Conservation (phyloP, 2,797 vertebrate species). For the Peromyscus eremicus region DNA sequence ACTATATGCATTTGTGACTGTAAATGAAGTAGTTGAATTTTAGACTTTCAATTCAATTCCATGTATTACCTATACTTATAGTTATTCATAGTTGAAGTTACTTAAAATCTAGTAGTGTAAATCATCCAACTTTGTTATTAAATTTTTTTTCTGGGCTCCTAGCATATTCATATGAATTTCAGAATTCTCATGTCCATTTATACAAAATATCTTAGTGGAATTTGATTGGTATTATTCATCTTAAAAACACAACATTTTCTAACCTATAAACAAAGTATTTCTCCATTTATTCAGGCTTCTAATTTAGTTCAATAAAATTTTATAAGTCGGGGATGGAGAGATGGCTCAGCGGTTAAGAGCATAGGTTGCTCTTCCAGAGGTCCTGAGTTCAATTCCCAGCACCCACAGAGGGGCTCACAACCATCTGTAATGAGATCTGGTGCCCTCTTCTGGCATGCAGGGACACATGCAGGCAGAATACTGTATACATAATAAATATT, state of each 20-base stretch:
- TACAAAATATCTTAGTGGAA: neutral
- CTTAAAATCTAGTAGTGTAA: neutral
- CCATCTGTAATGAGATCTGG: no score
- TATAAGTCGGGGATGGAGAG: no score
- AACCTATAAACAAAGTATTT: neutral
- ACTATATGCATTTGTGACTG: no score
- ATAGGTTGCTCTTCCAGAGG: no score
- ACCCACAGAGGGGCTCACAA: no score
- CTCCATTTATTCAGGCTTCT: neutral
- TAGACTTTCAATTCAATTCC: neutral
- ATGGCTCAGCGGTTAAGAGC: no score
- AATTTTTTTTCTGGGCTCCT: neutral
- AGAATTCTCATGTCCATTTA: neutral
- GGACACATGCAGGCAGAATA: no score
- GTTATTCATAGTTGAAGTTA: neutral
- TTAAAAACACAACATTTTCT: neutral
- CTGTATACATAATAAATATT: no score
- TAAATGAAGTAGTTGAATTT: no score
- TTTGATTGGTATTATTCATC: conserved; percentile 6
- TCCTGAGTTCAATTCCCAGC: no score
- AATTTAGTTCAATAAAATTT: neutral
- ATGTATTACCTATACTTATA: neutral
- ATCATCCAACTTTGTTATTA: neutral
- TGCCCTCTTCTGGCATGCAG: no score
- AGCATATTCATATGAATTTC: neutral